Conservation (phyloP, 2,113 vertebrate species). For the Myiozetetes cayanensis region DNA sequence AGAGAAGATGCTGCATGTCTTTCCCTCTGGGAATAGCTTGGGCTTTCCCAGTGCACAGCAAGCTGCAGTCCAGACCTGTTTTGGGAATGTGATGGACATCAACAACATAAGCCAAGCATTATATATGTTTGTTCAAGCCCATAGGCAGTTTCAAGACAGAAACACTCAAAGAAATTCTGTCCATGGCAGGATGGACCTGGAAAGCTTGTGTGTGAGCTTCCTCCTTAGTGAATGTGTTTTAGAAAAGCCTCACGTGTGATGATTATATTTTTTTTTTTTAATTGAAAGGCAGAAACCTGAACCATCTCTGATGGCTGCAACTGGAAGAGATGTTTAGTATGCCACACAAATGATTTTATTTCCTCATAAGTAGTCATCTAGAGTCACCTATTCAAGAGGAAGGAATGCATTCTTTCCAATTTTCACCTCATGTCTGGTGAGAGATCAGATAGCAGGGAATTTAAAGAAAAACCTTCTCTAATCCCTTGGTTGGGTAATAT, state of each 20-base stretch:
- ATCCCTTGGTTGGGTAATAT: neutral
- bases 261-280: neutral
- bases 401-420: neutral
- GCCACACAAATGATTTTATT: neutral
- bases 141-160: neutral
- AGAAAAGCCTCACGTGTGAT: neutral
- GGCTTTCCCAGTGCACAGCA: neutral
- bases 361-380: neutral
- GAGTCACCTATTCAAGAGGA: neutral
- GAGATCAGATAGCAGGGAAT: neutral
- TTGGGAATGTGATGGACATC: neutral
- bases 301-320: neutral
- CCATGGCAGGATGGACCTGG: neutral
- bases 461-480: neutral
- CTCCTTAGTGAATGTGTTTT: neutral
- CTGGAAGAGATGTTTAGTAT: neutral
- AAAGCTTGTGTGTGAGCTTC: neutral
- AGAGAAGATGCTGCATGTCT: neutral
- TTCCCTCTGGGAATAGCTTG: neutral
- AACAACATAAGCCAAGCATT: neutral
- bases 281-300: neutral
- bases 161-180: neutral
- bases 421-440: neutral
- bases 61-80: neutral
- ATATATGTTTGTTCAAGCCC: neutral